Conservation (phyloP, 1,140 invertebrate genomes). For the Stegodyphus dumicola region DNA sequence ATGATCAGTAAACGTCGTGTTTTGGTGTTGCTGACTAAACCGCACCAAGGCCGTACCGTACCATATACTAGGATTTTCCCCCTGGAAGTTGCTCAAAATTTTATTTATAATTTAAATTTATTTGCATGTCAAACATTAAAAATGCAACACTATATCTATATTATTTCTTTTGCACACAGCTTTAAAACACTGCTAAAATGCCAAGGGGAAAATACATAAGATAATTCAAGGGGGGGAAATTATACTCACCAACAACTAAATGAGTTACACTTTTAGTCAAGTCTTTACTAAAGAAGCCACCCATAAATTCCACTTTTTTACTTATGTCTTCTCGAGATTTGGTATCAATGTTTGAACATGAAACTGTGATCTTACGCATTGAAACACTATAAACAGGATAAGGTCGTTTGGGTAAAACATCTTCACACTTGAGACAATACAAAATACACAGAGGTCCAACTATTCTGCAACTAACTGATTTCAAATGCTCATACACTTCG, state of each 20-base stretch:
- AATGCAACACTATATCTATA: too few relatives aligned
- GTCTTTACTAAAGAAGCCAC: constrained; percentile 78
- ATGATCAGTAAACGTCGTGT: too few relatives aligned
- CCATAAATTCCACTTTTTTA: constrained; percentile 83
- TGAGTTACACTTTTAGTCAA: constrained; percentile 83
- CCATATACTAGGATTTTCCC: too few relatives aligned
- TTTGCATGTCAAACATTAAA: too few relatives aligned
- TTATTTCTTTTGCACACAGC: too few relatives aligned
- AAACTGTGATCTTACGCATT: constrained; percentile 81
- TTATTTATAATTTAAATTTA: too few relatives aligned
- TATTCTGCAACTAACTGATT: constrained; percentile 73
- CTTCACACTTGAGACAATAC: constrained; percentile 77
- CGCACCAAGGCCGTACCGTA: too few relatives aligned
- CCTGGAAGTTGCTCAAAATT: too few relatives aligned
- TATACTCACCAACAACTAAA: constrained; percentile 75
- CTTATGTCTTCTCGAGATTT: constrained; percentile 75
- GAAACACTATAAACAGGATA: constrained; percentile 83
- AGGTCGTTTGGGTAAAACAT: constrained; percentile 79
- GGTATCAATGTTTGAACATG: constrained; percentile 77
- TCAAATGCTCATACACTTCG: constrained; percentile 77
- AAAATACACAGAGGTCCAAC: constrained; percentile 84
- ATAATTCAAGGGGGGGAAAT: not conserved
- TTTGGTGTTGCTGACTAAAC: too few relatives aligned
- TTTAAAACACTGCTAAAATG: too few relatives aligned
- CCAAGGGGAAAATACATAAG: too few relatives aligned